These are phyloP conservation scores for Ochotona curzoniae DNA, from an alignment of 2,113 vertebrate genomes.

Conservation along the genomic window DNA sequence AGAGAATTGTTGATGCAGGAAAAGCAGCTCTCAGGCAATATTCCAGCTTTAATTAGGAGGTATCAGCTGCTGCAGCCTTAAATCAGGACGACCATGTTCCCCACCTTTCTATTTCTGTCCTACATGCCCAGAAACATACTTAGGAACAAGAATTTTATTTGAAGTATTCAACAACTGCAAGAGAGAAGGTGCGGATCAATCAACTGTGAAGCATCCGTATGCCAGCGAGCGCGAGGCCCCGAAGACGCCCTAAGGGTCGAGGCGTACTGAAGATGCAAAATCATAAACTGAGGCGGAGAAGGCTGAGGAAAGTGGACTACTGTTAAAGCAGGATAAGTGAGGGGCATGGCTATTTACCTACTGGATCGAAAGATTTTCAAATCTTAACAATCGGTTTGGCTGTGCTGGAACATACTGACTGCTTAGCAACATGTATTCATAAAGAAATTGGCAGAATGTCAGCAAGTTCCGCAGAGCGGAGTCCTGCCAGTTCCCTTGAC, in stretches of 20 bases:
- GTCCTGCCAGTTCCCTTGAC: conserved; percentile 53
- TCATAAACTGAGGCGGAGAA: background rate
- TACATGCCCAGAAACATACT: background rate
- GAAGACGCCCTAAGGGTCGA: background rate
- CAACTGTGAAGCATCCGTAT: background rate
- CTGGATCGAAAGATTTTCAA: background rate
- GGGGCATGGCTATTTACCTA: background rate
- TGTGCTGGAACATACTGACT: background rate
- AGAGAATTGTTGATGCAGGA: background rate
- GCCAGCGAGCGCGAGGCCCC: background rate
- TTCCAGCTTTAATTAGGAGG: background rate
- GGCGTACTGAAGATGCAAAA: background rate
- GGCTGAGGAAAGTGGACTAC: background rate
- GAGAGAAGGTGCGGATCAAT: background rate
- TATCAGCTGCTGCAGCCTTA: background rate
- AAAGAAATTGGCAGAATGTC: conserved; percentile 70
- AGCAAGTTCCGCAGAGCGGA: conserved; percentile 62
- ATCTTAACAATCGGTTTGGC: background rate
- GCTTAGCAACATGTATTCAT: conserved; percentile 55
- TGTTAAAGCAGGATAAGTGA: background rate
- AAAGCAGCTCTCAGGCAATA: background rate
- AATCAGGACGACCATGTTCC: background rate
- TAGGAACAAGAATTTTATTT: background rate
- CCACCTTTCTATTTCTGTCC: conserved; percentile 10
- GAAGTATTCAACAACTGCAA: background rate